A percentile compares a stretch with the other conserved stretches of the same genome.
phyloP scores from a whole-genome alignment of 2,113 vertebrate species.

The Mustelus asterias region DNA sequence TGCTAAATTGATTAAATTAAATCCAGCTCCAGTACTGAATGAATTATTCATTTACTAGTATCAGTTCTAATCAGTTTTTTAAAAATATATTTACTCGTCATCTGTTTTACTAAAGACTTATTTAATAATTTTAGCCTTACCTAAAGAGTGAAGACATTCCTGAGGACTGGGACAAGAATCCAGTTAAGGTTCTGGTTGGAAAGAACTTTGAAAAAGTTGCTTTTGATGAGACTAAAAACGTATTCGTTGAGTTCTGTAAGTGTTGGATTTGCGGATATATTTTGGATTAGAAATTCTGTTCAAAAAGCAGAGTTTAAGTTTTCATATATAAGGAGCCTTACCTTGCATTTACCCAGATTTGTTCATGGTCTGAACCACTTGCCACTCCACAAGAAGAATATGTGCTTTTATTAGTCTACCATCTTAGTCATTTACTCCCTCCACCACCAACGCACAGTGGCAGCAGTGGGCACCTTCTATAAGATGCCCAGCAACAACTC shows the following conservation, averaged over 20 bases:
- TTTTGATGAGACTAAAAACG: slow-evolving; percentile 77
- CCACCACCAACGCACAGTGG: too few species aligned
- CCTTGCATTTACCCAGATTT: background rate
- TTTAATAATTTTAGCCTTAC: slow-evolving; percentile 57
- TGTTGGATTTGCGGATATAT: slow-evolving; percentile 38
- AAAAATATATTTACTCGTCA: background rate
- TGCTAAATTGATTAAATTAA: background rate
- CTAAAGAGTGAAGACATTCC: slow-evolving; percentile 70
- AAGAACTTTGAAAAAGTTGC: slow-evolving; percentile 84
- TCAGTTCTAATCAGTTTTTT: background rate
- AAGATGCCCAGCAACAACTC: too few species aligned
- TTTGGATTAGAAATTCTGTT: background rate
- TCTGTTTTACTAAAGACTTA: background rate
- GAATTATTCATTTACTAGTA: background rate
- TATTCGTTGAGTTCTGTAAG: slow-evolving; percentile 95
- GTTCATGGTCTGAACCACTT: background rate
- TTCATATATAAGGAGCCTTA: background rate
- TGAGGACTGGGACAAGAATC: slow-evolving; percentile 73
- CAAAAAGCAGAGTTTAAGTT: background rate
- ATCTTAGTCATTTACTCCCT: background rate
- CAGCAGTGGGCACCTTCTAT: too few species aligned
- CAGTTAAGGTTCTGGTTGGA: slow-evolving; percentile 80
- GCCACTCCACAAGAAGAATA: background rate
- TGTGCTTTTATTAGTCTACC: background rate
- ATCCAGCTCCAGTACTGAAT: background rate